phyloP scores from a whole-genome alignment of 2,113 vertebrate species.

The Xiphias gladius region DNA sequence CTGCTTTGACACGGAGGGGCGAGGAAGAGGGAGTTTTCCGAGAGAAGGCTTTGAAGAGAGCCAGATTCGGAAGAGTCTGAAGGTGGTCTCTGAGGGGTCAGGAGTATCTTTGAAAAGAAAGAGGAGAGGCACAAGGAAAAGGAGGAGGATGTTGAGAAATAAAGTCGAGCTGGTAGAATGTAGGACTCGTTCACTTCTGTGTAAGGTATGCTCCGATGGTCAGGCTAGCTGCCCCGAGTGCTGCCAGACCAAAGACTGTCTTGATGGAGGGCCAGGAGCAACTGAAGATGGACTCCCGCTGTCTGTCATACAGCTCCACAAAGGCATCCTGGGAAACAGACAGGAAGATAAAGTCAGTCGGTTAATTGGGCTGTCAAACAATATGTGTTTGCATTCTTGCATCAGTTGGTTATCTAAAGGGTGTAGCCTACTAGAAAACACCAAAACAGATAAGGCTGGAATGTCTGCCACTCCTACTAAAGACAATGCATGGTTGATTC shows the following conservation, averaged over 20 bases:
- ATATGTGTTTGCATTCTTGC: background rate
- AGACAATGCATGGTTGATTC: background rate
- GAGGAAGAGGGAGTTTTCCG: slow-evolving; percentile 52
- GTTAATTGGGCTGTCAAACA: slow-evolving; percentile 7
- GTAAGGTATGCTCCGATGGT: slow-evolving; percentile 96
- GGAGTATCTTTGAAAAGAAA: slow-evolving; percentile 57
- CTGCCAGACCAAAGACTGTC: slow-evolving; percentile 93
- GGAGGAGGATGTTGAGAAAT: slow-evolving; percentile 22
- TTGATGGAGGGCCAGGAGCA: slow-evolving; percentile 96
- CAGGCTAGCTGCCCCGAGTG: slow-evolving; percentile 95
- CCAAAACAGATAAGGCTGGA: background rate
- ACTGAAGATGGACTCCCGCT: slow-evolving; percentile 89
- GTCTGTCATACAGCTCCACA: slow-evolving; percentile 94
- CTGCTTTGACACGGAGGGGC: slow-evolving; percentile 70
- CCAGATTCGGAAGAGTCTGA: slow-evolving; percentile 55
- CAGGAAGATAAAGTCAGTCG: slow-evolving; percentile 35
- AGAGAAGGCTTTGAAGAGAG: slow-evolving; percentile 76
- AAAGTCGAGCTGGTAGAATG: slow-evolving; percentile 19
- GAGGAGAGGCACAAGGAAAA: slow-evolving; percentile 44
- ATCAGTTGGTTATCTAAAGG: slow-evolving; percentile 15
- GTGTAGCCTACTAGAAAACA: background rate
- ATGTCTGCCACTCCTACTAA: too few species aligned
- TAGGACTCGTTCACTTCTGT: slow-evolving; percentile 90
- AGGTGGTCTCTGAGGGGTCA: slow-evolving; percentile 73
- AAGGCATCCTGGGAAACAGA: slow-evolving; percentile 92